phyloP scores from a whole-genome alignment of 2,888 invertebrate genomes.

The Drosophila mercatorum region DNA sequence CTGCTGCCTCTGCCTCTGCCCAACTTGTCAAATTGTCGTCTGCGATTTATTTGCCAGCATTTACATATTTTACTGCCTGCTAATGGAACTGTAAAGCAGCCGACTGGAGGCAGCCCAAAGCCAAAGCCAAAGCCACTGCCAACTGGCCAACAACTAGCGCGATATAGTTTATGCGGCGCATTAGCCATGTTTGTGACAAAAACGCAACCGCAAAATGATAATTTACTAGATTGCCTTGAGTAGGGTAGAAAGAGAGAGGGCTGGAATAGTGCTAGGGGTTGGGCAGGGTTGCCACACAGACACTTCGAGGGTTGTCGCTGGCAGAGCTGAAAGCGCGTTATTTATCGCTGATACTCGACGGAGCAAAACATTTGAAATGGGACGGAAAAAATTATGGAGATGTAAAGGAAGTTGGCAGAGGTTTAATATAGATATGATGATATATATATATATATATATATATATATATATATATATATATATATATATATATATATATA shows the following conservation, averaged over 20 bases:
- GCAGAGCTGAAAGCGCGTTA: conserved; percentile 18
- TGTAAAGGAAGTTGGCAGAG: not conserved
- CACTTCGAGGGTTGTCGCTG: conserved; percentile 21
- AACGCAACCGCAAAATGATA: conserved; percentile 29
- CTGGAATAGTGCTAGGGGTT: no score
- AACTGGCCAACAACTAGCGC: conserved; percentile 28
- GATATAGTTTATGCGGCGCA: conserved; percentile 29
- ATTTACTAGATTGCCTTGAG: conserved; percentile 50
- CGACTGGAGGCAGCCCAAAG: no score
- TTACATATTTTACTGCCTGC: conserved; percentile 76
- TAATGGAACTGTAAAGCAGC: conserved; percentile 54
- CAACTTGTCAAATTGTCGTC: conserved; percentile 65
- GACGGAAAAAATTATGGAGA: not conserved
- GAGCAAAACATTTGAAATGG: conserved; percentile 10
- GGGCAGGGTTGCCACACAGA: conserved; percentile 15
- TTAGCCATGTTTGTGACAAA: conserved; percentile 37
- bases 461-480: no score
- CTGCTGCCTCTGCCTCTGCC: not conserved
- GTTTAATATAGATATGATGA: not conserved
- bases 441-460: no score
- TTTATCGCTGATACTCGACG: conserved; percentile 40
- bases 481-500: no score
- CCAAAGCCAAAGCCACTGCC: not conserved
- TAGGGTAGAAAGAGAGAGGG: conserved; percentile 25
- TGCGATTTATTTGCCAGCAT: conserved; percentile 74